phyloP scores from a whole-genome alignment of 2,113 vertebrate species.

The Labeo rohita region DNA sequence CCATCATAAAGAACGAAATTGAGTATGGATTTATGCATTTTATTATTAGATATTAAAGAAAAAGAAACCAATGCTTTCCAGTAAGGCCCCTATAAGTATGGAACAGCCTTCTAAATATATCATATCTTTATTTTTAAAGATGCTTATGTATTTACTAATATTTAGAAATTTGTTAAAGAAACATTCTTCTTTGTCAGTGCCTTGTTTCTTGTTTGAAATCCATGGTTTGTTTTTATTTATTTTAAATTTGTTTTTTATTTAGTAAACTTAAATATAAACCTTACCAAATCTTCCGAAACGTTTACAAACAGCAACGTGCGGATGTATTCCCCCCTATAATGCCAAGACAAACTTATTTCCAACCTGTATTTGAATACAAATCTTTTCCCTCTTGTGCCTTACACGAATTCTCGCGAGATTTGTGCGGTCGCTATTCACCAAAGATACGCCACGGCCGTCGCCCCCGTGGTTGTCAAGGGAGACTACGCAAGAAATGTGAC shows the following conservation, averaged over 20 bases:
- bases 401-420: constrained; percentile 60
- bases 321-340: neutral
- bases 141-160: neutral
- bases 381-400: neutral
- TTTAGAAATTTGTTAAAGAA: neutral
- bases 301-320: neutral
- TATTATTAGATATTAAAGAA: neutral
- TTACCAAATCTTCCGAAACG: neutral
- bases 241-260: neutral
- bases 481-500: constrained; percentile 58
- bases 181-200: neutral
- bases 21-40: neutral
- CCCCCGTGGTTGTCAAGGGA: neutral
- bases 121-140: neutral
- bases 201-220: neutral
- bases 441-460: constrained; percentile 36
- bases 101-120: neutral
- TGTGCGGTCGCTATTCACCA: constrained; percentile 55
- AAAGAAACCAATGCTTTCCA: neutral
- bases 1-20: neutral
- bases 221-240: neutral
- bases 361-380: constrained; percentile 18
- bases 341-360: neutral
- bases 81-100: neutral
- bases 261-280: neutral